phyloP scores from a whole-genome alignment of 64 coral and sea anemone species.

The Pocillopora verrucosa region DNA sequence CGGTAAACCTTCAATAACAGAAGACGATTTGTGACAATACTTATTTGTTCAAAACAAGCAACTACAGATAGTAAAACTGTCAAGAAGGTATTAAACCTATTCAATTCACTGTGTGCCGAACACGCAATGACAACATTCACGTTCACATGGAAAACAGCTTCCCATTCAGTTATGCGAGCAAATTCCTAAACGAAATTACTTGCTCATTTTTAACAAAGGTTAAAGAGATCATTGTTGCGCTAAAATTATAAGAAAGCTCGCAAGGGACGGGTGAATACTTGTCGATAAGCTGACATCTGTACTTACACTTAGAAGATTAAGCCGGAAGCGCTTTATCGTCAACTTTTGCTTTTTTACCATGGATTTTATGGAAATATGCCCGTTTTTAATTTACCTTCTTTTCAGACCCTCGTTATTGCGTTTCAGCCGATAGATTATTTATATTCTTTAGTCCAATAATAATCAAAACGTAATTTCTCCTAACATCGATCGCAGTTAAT shows the following conservation, averaged over 20 bases:
- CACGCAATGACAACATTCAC: conserved; percentile 24
- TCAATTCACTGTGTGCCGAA: background rate
- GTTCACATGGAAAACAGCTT: background rate
- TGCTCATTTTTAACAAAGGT: background rate
- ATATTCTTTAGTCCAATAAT: too few species aligned
- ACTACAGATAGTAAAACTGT: conserved; percentile 23
- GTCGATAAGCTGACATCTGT: too few species aligned
- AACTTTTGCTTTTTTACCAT: conserved; percentile 30
- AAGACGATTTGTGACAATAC: background rate
- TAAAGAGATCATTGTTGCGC: background rate
- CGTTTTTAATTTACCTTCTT: conserved; percentile 23
- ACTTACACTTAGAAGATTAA: background rate
- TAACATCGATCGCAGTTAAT: too few species aligned
- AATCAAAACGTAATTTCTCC: too few species aligned
- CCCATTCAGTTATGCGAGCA: background rate
- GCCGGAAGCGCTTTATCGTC: conserved; percentile 11
- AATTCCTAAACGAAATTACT: background rate
- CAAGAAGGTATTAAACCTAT: conserved; percentile 19
- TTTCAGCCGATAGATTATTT: background rate
- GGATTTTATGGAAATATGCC: conserved; percentile 12
- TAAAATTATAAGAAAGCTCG: background rate
- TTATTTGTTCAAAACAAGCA: background rate
- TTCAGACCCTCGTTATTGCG: background rate
- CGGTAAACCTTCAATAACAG: background rate
- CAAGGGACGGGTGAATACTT: background rate